Evolutionary conservation across 2,888 invertebrate genomes (phyloP).

Genomic region (Leucozona laternaria): DNA sequence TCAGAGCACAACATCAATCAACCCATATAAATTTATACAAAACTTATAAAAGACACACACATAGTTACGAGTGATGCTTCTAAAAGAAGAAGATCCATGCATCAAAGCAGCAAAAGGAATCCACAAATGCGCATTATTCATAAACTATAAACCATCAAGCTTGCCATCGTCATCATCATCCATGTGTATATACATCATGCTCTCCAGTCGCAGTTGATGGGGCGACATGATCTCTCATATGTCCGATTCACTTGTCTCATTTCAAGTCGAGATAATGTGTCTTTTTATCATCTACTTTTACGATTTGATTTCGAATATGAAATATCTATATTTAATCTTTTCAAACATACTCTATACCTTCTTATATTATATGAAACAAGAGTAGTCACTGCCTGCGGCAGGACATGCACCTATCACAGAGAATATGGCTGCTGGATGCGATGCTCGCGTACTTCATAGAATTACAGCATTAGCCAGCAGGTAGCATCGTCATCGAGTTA

Average conservation of each 20-base stretch:
- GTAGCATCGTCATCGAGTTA: slow-evolving; percentile 72
- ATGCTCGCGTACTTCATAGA: slow-evolving; percentile 32
- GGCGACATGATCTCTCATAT: slow-evolving; percentile 68
- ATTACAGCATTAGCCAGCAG: slow-evolving; percentile 59
- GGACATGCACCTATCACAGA: slow-evolving; percentile 7
- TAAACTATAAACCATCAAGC: slow-evolving; percentile 70
- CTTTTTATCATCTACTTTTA: slow-evolving; percentile 71
- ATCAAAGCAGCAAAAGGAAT: slow-evolving; percentile 22
- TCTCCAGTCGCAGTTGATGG: slow-evolving; percentile 51
- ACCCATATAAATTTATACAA: slow-evolving; percentile 57
- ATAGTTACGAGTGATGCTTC: neutral
- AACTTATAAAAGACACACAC: slow-evolving; percentile 22
- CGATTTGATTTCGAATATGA: slow-evolving; percentile 69
- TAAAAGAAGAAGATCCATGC: neutral
- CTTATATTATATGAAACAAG: neutral
- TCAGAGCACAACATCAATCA: slow-evolving; percentile 67
- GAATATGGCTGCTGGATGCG: neutral
- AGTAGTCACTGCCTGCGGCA: slow-evolving; percentile 25
- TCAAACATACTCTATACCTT: neutral
- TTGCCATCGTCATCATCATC: slow-evolving; percentile 68
- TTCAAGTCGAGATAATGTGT: slow-evolving; percentile 73
- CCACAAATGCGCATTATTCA: slow-evolving; percentile 72
- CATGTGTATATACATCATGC: slow-evolving; percentile 45
- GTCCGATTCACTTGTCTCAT: slow-evolving; percentile 76
- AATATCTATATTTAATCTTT: slow-evolving; percentile 73